Base-by-base conservation (phyloP, 2,113 vertebrate species). In the Coracopsis vasa region DNA sequence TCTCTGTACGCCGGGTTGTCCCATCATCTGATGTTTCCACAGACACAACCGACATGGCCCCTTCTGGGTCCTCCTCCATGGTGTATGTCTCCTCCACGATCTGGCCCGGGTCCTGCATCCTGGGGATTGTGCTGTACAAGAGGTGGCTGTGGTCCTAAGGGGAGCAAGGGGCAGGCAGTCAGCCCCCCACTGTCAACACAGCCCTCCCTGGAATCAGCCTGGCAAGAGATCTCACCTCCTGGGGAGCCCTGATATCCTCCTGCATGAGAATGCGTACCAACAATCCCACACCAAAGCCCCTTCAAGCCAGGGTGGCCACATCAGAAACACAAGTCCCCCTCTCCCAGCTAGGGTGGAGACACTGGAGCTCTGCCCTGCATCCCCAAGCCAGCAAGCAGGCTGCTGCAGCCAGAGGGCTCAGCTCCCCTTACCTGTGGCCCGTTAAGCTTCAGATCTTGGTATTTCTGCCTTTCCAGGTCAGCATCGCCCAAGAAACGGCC, bases 91-190 rank as follows among this genome's bases (percentile, higher is more conserved):
- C 99, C 97, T 99, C 98, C 86, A 99, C 97, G 23, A 99, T 87
- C 96, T 99, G 99, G 89, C 99, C 98, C 3, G 99, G 99, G 91
- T 99, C 99, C 98, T 99, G 98, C 98, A 99, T 99, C 98, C 98
- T 99, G 97, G 98, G 97, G 80, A 98, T 97, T 16, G 98, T 98
- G 96, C 97, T 98, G 87, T 98, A 98, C 60, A 98, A 92, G 89
- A 98, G 97, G 78, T 98, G 98, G 92, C 97, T 98, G 80, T 98
- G 98, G 91, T 98, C 98, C 98, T 98, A 64, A 10, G 45, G 61
- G 56, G 47, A 86, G 24, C 44, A 73, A 24, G 51, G 10, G 1
- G 29, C 11, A 39, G 29, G 58, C 17, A 28, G 50, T 95, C 48
- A 96, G 71, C 6, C 7, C 33, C 3, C 35, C 39, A 19, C 13